Conservation (phyloP, 2,888 invertebrate species). For the Icerya purchasi region DNA sequence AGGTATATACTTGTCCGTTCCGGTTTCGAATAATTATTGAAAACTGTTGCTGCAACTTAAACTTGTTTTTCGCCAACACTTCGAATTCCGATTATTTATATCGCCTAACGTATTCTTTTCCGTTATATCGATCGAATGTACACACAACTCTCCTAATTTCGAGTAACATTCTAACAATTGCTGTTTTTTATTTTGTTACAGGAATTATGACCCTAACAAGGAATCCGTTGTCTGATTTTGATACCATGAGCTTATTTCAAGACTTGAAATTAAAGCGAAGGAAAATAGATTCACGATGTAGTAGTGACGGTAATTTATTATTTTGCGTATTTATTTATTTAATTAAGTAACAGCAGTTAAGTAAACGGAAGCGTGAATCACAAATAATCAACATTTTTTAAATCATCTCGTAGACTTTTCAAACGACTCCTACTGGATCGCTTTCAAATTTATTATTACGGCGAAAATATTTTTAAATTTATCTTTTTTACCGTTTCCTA, state of each 20-base stretch:
- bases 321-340: background rate
- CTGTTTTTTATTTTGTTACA: constrained; percentile 27
- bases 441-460: no score
- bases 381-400: no score
- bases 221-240: constrained; percentile 78
- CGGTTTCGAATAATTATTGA: no score
- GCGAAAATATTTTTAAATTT: no score
- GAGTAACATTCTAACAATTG: background rate
- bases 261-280: constrained; percentile 94
- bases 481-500: background rate
- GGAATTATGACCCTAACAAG: constrained; percentile 97
- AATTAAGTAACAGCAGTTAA: no score
- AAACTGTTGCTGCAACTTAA: no score
- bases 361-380: background rate
- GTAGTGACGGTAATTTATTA: constrained; percentile 62
- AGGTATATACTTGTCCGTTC: no score
- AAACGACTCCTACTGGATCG: no score
- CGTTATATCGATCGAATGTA: background rate
- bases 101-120: no score
- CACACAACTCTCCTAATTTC: background rate
- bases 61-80: no score
- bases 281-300: constrained; percentile 91
- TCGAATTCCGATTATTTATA: no score
- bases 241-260: constrained; percentile 97
- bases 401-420: no score